phyloP scores from a whole-genome alignment of 1,140 invertebrate genomes.

The Dermatophagoides farinae region DNA sequence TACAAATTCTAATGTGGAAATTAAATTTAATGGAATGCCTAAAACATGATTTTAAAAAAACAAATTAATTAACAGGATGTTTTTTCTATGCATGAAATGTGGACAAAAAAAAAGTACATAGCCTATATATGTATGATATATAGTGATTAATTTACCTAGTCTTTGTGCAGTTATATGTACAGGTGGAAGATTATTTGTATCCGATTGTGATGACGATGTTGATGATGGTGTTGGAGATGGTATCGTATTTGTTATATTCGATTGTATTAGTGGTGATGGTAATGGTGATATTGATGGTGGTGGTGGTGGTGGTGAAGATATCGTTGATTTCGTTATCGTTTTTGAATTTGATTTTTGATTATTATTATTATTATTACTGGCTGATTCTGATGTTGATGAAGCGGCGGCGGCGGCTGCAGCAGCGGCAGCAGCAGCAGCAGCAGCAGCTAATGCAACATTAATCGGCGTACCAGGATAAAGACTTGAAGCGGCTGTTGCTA shows the following conservation, averaged over 20 bases:
- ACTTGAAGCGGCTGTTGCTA: background rate
- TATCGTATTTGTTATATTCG: background rate
- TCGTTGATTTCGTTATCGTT: background rate
- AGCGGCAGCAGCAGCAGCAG: no score
- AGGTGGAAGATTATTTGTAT: background rate
- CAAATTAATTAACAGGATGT: background rate
- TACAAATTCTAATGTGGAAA: constrained; percentile 65
- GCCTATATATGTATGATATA: no score
- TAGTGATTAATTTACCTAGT: constrained; percentile 8
- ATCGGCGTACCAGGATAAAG: background rate
- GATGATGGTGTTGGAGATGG: background rate
- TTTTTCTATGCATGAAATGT: background rate
- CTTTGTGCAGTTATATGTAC: constrained; percentile 14
- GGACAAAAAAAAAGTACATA: background rate
- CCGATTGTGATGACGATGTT: background rate
- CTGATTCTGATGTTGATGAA: background rate
- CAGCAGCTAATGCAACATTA: no score
- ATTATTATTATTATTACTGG: background rate
- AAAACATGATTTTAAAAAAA: background rate
- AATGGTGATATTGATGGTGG: constrained; percentile 1
- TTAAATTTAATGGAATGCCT: constrained; percentile 12
- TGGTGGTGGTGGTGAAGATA: background rate
- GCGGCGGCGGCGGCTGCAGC: no score
- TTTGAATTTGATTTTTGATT: background rate
- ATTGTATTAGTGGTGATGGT: background rate